Base-by-base conservation (phyloP, 1,140 invertebrate genomes). In the Apis cerana region DNA sequence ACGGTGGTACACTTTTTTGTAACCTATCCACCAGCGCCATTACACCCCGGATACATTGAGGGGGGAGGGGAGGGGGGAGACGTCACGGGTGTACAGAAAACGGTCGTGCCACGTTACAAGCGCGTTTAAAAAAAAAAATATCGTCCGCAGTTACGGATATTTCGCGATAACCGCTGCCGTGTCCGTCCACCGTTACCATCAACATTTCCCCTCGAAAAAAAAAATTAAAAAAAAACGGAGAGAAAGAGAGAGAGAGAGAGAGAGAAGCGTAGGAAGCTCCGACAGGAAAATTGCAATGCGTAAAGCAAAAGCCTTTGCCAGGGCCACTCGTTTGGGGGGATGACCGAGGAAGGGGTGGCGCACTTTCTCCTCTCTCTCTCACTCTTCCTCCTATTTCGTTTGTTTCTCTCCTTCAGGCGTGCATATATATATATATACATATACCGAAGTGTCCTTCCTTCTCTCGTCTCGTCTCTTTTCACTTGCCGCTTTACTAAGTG, bases 401-500 rank as follows among this genome's bases (percentile, higher is more conserved):
- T 48, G 61, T 69, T 67, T 52, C 43, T 23, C 50, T 61, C 23
- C 50, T 15, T 43, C 23, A 12, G 13, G 13, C 21, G 0, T 21
- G 27, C 52, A 27, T 61, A 15, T 5, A 33, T 4, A 4, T 33
- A 50, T 65, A 80, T 75, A 58, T 65, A 1, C 10, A 27, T 15
- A 52, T 19, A 27, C 27, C 78, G 58, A 69, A 62, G 65, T 78
- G 65, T 69, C 76, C 79, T 69, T 79, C 77, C 77, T 78, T 79
- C 67, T 76, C 72, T 67, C 76, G 56, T 58, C 70, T 64, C 70
- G 67, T 82, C 74, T 75, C 80, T 89, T 82, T 85, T 71, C 67
- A 23, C 84, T 81, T 65, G 81, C 78, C 77, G 83, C 85, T 90
- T 86, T 84, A 85, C 85, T 85, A 90, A 90, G 88, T 90, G 89